Conservation (phyloP, 2,797 vertebrate genomes). For the Schizothorax lantsangensis region DNA sequence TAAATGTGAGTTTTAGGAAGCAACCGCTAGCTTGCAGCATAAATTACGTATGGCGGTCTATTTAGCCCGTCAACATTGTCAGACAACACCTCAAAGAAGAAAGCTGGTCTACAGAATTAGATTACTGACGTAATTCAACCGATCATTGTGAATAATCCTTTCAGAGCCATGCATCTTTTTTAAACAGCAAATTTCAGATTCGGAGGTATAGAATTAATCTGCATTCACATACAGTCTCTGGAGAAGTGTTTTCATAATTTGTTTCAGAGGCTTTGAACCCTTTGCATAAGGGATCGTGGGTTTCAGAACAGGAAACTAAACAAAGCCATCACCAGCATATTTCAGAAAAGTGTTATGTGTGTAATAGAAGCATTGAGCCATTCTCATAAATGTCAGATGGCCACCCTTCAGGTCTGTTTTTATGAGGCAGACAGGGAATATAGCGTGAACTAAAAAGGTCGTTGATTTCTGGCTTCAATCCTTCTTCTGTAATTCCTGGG, state of each 20-base stretch:
- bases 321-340: slow-evolving; percentile 20
- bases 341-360: slow-evolving; percentile 21
- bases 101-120: slow-evolving; percentile 10
- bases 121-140: background rate
- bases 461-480: slow-evolving; percentile 25
- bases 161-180: background rate
- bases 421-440: slow-evolving; percentile 39
- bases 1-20: slow-evolving; percentile 28
- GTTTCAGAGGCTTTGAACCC: slow-evolving; percentile 18
- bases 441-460: slow-evolving; percentile 37
- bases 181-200: background rate
- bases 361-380: slow-evolving; percentile 27
- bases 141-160: background rate
- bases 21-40: background rate
- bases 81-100: slow-evolving; percentile 3
- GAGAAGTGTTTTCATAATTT: background rate
- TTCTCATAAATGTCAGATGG: slow-evolving; percentile 49
- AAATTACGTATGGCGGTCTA: slow-evolving; percentile 7
- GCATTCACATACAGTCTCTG: background rate
- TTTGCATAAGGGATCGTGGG: background rate
- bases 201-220: background rate
- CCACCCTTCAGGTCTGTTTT: slow-evolving; percentile 43
- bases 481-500: slow-evolving; percentile 15
- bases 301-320: slow-evolving; percentile 30
- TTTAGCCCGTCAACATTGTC: slow-evolving; percentile 9